phyloP scores from a whole-genome alignment of 2,797 vertebrate genomes.

The Adelosebastes latens region DNA sequence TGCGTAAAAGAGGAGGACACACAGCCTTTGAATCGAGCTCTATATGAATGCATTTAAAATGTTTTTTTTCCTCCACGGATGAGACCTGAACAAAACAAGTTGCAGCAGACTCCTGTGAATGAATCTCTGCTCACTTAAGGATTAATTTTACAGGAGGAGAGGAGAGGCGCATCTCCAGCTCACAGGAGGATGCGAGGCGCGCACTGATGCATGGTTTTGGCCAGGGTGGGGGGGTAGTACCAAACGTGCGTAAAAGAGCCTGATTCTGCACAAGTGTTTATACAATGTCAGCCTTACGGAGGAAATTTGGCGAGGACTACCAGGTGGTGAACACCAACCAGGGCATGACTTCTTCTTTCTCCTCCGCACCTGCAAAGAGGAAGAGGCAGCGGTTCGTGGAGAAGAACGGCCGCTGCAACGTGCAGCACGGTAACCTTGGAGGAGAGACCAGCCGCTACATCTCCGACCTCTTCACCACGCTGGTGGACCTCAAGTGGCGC shows the following conservation, averaged over 20 bases:
- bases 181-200: conserved; percentile 31
- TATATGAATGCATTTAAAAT: neutral
- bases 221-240: neutral
- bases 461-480: conserved; percentile 91
- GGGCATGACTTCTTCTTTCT: conserved; percentile 62
- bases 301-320: conserved; percentile 91
- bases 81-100: conserved; percentile 53
- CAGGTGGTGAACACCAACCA: conserved; percentile 85
- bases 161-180: conserved; percentile 52
- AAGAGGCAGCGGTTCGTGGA: conserved; percentile 93
- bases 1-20: conserved; percentile 16
- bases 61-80: neutral
- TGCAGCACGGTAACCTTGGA: conserved; percentile 93
- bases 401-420: conserved; percentile 94
- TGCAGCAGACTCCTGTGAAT: conserved; percentile 21
- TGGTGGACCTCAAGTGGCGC: conserved; percentile 94
- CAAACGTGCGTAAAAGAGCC: conserved; percentile 69
- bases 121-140: conserved; percentile 57
- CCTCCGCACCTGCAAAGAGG: conserved; percentile 77
- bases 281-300: conserved; percentile 85
- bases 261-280: conserved; percentile 17
- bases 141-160: conserved; percentile 35
- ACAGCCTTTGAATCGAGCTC: neutral
- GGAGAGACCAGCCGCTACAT: conserved; percentile 91
- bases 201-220: conserved; percentile 47